Evolutionary conservation across 2,888 invertebrate genomes (phyloP), one percentile per base, ranked within the genome.

Genomic region (Zhuqinia jingwanae): DNA sequence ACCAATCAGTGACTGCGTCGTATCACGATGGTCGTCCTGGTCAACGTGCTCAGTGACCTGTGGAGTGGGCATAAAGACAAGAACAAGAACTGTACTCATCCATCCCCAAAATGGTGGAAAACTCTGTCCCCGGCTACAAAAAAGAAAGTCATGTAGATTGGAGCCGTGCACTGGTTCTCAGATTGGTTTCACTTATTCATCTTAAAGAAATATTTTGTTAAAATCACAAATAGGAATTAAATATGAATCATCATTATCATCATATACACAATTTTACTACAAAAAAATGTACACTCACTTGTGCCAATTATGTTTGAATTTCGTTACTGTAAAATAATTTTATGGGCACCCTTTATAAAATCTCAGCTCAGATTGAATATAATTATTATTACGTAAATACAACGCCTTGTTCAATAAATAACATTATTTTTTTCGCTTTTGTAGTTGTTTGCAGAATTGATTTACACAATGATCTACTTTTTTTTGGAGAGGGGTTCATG

Each of bases 21-120:
- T 96, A 15, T 96, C 96, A 0, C 95, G 95, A 79, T 98, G 98
- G 98, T 95, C 96, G 84, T 95, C 96, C 90, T 98, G 98, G 98
- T 96, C 97, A 82, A 96, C 97, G 0, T 98, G 98, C 93, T 96
- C 96, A 75, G 96, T 96, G 0, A 95, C 96, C 10, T 98, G 98
- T 92, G 98, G 97, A 0, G 94, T 95, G 91, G 98, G 98, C 0
- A 94, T 91, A 8, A 90, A 91, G 87, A 91, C 91, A 50, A 94
- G 97, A 78, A 96, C 96, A 50, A 94, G 98, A 63, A 65, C 50
- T 5, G 70, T 88, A 25, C 20, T 88, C 5, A 79, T 85, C 10
- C 42, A 88, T 30, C 89, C 90, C 10, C 78, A 82, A 20, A 88
- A 89, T 65, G 85, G 84, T 0, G 90, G 90, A 2, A 80, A 87